Evolutionary conservation across 2,888 invertebrate genomes (phyloP).

Genomic region (Amphipoea lucens): DNA sequence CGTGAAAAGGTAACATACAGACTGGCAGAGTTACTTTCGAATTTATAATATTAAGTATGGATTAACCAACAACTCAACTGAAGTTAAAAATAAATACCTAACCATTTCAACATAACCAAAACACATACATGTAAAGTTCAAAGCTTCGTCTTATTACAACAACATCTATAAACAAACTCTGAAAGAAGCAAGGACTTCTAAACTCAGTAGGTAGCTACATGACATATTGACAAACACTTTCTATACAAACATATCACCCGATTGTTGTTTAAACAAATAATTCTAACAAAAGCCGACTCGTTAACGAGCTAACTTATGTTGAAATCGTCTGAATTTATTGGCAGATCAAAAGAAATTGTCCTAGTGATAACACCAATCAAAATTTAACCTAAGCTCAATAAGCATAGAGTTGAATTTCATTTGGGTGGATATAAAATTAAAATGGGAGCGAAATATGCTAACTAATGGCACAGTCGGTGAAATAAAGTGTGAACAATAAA

Average conservation of each 20-base stretch:
- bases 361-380: constrained; percentile 22
- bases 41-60: no score
- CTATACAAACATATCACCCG: constrained; percentile 46
- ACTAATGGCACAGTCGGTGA: constrained; percentile 59
- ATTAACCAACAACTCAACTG: neutral
- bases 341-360: constrained; percentile 68
- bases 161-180: constrained; percentile 27
- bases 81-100: neutral
- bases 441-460: constrained; percentile 63
- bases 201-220: constrained; percentile 24
- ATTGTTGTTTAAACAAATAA: constrained; percentile 64
- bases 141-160: constrained; percentile 10
- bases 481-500: constrained; percentile 61
- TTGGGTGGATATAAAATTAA: constrained; percentile 35
- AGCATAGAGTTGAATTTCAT: constrained; percentile 31
- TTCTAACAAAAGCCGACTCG: constrained; percentile 62
- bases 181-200: constrained; percentile 37
- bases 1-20: no score
- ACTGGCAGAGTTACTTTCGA: no score
- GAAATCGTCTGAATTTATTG: constrained; percentile 66
- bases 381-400: neutral
- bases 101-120: neutral
- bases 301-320: constrained; percentile 65
- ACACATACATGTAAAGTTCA: constrained; percentile 5
- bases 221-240: constrained; percentile 54